Evolutionary conservation across 2,888 invertebrate genomes (phyloP).

Genomic region (Zaprionus obscuricornis): DNA sequence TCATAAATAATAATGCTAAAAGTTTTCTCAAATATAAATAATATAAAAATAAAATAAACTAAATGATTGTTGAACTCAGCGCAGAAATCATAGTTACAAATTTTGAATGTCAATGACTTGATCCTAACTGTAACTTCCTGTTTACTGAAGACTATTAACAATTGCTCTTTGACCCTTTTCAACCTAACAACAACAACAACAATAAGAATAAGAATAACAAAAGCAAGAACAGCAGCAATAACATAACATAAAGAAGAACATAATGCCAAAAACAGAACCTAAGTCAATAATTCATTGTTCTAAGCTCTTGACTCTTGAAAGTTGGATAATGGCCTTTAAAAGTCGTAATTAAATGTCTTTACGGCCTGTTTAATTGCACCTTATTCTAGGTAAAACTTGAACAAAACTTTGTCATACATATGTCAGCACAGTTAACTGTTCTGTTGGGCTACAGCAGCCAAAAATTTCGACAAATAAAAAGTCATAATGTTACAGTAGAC

Average conservation of each 20-base stretch:
- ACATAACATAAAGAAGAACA: too few species aligned
- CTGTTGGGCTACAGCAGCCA: slow-evolving; percentile 11
- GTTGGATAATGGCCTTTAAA: slow-evolving; percentile 23
- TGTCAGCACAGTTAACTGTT: too few species aligned
- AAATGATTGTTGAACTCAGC: too few species aligned
- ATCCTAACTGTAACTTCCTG: slow-evolving; percentile 34
- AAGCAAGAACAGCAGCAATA: too few species aligned
- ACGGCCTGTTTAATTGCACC: slow-evolving; percentile 49
- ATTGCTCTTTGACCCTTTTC: slow-evolving; percentile 9
- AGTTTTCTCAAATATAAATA: too few species aligned
- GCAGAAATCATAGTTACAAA: slow-evolving; percentile 15
- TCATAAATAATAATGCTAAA: too few species aligned
- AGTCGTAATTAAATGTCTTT: slow-evolving; percentile 49
- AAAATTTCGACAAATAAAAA: too few species aligned
- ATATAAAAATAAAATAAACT: too few species aligned
- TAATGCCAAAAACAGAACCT: slow-evolving; percentile 30
- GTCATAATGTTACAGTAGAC: neutral
- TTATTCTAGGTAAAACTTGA: slow-evolving; percentile 50
- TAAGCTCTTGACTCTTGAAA: slow-evolving; percentile 17
- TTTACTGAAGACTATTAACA: slow-evolving; percentile 1
- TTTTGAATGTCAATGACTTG: slow-evolving; percentile 29
- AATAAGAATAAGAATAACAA: too few species aligned
- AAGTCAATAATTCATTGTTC: slow-evolving; percentile 64
- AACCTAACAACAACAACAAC: too few species aligned
- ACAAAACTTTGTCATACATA: slow-evolving; percentile 17